phyloP scores from a whole-genome alignment of 2,888 invertebrate genomes.

The Gibbula magus region DNA sequence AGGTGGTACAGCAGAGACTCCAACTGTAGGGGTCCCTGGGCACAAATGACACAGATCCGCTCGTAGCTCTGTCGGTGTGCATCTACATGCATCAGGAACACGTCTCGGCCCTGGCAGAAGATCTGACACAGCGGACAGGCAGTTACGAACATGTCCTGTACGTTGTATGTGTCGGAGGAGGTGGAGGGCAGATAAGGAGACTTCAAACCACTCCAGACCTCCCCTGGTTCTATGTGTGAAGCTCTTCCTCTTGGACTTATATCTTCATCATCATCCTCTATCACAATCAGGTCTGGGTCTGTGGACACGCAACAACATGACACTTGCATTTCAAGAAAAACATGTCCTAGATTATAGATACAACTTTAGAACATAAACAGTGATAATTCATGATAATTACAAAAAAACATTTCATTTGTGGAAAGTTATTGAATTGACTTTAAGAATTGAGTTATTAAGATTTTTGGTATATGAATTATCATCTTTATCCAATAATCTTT shows the following conservation, averaged over 20 bases:
- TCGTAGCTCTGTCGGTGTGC: constrained; percentile 26
- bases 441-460: too few relatives aligned
- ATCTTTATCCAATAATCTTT: too few relatives aligned
- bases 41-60: constrained; percentile 24
- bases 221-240: neutral
- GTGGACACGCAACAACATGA: neutral
- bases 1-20: constrained; percentile 33
- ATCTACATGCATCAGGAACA: constrained; percentile 26
- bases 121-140: constrained; percentile 19
- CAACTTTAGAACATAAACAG: too few relatives aligned
- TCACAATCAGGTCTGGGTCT: constrained; percentile 16
- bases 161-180: neutral
- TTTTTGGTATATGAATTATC: too few relatives aligned
- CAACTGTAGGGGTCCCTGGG: constrained; percentile 20
- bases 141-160: neutral
- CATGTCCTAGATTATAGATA: too few relatives aligned
- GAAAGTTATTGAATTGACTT: too few relatives aligned
- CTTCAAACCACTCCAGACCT: neutral
- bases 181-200: too few relatives aligned
- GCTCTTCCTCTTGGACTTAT: neutral
- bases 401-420: too few relatives aligned
- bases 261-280: constrained; percentile 24
- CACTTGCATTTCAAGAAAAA: too few relatives aligned
- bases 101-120: neutral
- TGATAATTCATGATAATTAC: too few relatives aligned